Base-by-base conservation (phyloP, 2,888 invertebrate genomes). In the Exephanes ischioxanthus region DNA sequence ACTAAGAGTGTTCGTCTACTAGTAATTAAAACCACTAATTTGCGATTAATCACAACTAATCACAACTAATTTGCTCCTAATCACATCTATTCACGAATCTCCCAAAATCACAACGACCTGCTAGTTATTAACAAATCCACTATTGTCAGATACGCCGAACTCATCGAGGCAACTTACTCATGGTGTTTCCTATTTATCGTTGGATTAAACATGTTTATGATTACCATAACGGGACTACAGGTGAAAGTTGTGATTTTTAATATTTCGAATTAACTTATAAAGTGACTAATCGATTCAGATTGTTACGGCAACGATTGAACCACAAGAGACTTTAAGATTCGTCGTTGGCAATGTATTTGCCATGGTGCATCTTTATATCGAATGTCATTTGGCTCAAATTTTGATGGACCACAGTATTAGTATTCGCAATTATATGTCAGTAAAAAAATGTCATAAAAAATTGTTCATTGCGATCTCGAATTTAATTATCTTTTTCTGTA, bases 381-480 rank as follows among this genome's bases (percentile, higher is more conserved):
- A 55, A 55, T 19, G 19, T 3, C 22, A 55, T 2, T 22, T 55
- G 55, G 55, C 55, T 5, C 19, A 55, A 19, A 19, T 9, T 55
- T n/a, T 55, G 19, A 55, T 55, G n/a, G 55, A 55, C 9, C 55
- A 55, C 55, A 22, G 55, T 55, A 55, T 19, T 7, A 55, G 55
- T 55, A 55, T 55, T 22, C 55, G 55, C 55, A 19, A 9, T 22
- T 19, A 55, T 55, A 55, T 55, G 55, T 55, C 0, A 55, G 55
- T 55, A 2, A 2, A 55, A 53, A n/a, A n/a, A 55, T 19, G 7
- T 55, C 22, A 19, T 9, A 7, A 55, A 2, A 55, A 19, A 55
- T 19, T 4, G 2, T 0, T 2, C 1, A 5, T 26, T 55, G 22
- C 19, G 7, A 6, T 9, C 19, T 6, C 19, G 55, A n/a, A 55